These are phyloP conservation scores for Drosophila lacteicornis DNA, from an alignment of 1,140 invertebrate species.

Conservation along the genomic window DNA sequence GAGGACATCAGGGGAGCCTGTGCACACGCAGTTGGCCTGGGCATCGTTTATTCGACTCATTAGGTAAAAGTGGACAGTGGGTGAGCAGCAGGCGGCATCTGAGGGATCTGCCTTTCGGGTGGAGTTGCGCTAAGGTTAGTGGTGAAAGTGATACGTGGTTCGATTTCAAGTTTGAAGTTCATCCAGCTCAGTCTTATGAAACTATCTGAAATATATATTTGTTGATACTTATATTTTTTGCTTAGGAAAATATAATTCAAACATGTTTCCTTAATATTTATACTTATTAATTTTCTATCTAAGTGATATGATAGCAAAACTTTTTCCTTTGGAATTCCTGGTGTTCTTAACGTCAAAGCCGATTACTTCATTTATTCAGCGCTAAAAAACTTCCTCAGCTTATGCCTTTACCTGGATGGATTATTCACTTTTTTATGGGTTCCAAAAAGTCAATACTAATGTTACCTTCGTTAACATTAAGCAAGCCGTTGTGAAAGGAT, in stretches of 20 bases:
- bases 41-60: constrained; percentile 69
- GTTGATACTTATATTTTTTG: too few species aligned
- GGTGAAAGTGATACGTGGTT: neutral
- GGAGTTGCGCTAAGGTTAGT: neutral
- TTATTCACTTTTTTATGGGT: neutral
- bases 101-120: neutral
- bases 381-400: neutral
- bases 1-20: constrained; percentile 22
- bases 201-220: too few species aligned
- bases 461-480: constrained; percentile 18
- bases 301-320: neutral
- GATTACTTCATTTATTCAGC: neutral
- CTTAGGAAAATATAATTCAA: too few species aligned
- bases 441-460: constrained; percentile 8
- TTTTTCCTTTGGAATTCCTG: too few species aligned
- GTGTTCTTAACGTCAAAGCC: neutral
- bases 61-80: constrained; percentile 65
- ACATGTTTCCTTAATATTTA: too few species aligned
- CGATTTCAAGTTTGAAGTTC: neutral
- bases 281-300: too few species aligned
- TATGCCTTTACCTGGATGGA: neutral
- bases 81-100: constrained; percentile 21
- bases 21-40: constrained; percentile 26
- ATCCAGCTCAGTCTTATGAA: too few species aligned
- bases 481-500: constrained; percentile 4